Conservation (phyloP, 2,797 vertebrate species). For the Cheirogaleus major region DNA sequence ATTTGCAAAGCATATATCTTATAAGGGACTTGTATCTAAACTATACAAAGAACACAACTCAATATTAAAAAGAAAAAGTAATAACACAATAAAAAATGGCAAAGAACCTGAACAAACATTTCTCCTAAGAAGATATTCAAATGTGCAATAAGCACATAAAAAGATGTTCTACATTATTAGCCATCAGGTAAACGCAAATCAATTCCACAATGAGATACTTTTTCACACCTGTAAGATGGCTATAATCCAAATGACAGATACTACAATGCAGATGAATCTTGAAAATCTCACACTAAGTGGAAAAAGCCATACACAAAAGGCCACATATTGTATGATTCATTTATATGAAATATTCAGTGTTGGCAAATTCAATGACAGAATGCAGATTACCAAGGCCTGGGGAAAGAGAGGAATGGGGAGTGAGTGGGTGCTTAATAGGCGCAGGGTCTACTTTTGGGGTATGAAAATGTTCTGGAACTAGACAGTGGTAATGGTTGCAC, state of each 20-base stretch:
- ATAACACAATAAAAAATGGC: neutral
- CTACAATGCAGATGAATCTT: neutral
- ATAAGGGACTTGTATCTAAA: neutral
- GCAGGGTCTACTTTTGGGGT: neutral
- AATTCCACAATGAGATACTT: neutral
- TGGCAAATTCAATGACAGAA: neutral
- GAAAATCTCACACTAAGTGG: neutral
- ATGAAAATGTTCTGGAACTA: neutral
- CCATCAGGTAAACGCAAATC: neutral
- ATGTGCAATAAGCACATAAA: neutral
- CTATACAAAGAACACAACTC: conserved; percentile 6
- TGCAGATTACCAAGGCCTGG: neutral
- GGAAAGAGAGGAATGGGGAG: neutral
- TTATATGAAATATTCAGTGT: neutral
- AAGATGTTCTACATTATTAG: neutral
- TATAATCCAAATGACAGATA: neutral
- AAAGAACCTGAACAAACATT: neutral
- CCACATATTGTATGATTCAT: too few relatives aligned
- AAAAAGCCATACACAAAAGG: neutral
- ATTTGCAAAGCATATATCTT: neutral
- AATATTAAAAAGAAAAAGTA: neutral
- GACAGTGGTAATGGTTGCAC: neutral
- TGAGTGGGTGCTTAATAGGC: neutral
- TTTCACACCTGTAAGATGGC: neutral
- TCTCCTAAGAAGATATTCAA: neutral